Conservation (phyloP, 2,888 invertebrate genomes). For the Melangyna quadrimaculata region DNA sequence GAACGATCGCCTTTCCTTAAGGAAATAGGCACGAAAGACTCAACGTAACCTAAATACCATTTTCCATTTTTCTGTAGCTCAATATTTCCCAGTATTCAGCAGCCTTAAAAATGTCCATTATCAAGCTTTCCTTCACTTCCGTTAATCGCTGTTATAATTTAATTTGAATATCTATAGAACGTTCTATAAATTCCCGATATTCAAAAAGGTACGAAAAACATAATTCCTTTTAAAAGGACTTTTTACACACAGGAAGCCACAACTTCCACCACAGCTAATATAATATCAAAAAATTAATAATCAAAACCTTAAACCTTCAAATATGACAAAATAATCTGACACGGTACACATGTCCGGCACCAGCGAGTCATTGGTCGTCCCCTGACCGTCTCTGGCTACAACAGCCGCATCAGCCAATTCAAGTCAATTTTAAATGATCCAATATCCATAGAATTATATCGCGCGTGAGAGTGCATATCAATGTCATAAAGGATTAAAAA, state of each 20-base stretch:
- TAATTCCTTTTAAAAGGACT: background rate
- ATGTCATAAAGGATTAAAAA: conserved; percentile 58
- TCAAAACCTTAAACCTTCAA: conserved; percentile 44
- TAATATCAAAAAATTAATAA: background rate
- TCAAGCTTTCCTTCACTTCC: conserved; percentile 23
- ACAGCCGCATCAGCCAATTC: too few relatives aligned
- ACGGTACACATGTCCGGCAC: conserved; percentile 47
- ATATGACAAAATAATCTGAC: conserved; percentile 68
- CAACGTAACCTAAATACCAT: too few relatives aligned
- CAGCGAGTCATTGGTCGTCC: too few relatives aligned
- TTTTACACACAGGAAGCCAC: conserved; percentile 54
- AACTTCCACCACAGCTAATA: conserved; percentile 36
- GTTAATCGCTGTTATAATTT: background rate
- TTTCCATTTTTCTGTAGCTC: too few relatives aligned
- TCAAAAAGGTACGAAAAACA: background rate
- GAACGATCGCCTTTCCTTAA: too few relatives aligned
- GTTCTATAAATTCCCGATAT: background rate
- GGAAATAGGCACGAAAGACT: too few relatives aligned
- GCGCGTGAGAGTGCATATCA: conserved; percentile 53
- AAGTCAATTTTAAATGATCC: conserved; percentile 49
- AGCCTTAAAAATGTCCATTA: conserved; percentile 32
- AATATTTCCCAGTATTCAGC: background rate
- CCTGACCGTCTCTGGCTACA: too few relatives aligned
- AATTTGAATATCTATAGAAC: background rate
- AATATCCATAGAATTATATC: conserved; percentile 58